Conservation (phyloP, 2,888 invertebrate species). For the Anagyrus pseudococci region DNA sequence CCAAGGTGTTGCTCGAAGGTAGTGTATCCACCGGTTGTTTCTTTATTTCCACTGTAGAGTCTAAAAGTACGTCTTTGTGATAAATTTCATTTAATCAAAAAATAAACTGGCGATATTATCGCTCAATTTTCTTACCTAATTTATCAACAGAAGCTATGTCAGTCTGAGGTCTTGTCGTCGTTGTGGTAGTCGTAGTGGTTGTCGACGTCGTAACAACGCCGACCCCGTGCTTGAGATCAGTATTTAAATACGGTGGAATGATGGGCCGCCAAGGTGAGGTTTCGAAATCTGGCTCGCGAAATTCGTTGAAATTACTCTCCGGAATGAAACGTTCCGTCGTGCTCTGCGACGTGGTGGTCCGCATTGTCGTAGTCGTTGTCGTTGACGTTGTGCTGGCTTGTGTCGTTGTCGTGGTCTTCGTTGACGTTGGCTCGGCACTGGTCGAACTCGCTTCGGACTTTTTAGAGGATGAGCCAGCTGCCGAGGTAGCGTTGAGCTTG, state of each 20-base stretch:
- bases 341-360: background rate
- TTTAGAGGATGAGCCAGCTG: slow-evolving; percentile 17
- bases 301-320: slow-evolving; percentile 47
- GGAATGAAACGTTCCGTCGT: slow-evolving; percentile 3
- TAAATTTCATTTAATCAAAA: too few relatives aligned
- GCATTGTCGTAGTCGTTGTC: slow-evolving; percentile 1
- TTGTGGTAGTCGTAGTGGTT: slow-evolving; percentile 1
- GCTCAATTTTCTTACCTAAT: slow-evolving; percentile 16
- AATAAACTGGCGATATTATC: too few relatives aligned
- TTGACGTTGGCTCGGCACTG: slow-evolving; percentile 45
- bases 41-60: background rate
- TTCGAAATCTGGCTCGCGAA: slow-evolving; percentile 55
- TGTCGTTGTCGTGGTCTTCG: slow-evolving; percentile 2
- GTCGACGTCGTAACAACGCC: slow-evolving; percentile 17
- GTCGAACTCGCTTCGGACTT: slow-evolving; percentile 41
- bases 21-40: background rate
- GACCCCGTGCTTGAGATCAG: slow-evolving; percentile 47
- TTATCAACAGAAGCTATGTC: background rate
- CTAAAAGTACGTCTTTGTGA: too few relatives aligned
- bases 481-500: slow-evolving; percentile 49
- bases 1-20: slow-evolving; percentile 12
- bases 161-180: background rate
- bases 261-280: slow-evolving; percentile 59
- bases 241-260: slow-evolving; percentile 51
- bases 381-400: background rate